phyloP scores from a whole-genome alignment of 1,140 invertebrate species.

The Cotesia vestalis region DNA sequence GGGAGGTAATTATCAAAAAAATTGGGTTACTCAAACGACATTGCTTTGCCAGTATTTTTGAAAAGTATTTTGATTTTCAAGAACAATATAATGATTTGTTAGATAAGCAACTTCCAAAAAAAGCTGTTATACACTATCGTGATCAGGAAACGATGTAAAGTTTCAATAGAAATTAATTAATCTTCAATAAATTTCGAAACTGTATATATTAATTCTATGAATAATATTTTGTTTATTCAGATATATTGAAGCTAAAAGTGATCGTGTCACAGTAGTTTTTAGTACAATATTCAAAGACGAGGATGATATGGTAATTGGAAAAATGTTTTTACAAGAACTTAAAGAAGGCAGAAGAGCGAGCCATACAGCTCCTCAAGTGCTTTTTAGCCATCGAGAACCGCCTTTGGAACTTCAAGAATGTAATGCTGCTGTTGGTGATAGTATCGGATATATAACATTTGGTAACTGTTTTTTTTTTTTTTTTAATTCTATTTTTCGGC shows the following conservation, averaged over 20 bases:
- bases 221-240: slow-evolving; percentile 63
- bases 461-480: slow-evolving; percentile 69
- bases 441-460: slow-evolving; percentile 99
- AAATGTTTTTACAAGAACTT: slow-evolving; percentile 99
- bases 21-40: slow-evolving; percentile 96
- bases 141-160: slow-evolving; percentile 98
- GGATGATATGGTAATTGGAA: slow-evolving; percentile 98
- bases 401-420: slow-evolving; percentile 94
- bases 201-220: not conserved
- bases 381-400: slow-evolving; percentile 95
- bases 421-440: slow-evolving; percentile 93
- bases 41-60: slow-evolving; percentile 99
- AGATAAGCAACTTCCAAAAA: slow-evolving; percentile 88
- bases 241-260: slow-evolving; percentile 97
- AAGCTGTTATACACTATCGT: slow-evolving; percentile 97
- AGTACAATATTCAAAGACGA: slow-evolving; percentile 98
- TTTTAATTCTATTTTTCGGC: not conserved
- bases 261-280: slow-evolving; percentile 98
- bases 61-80: slow-evolving; percentile 99
- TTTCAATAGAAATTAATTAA: slow-evolving; percentile 25
- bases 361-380: slow-evolving; percentile 91
- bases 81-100: slow-evolving; percentile 97
- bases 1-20: slow-evolving; percentile 89
- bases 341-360: slow-evolving; percentile 97
- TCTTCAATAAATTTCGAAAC: not conserved